Evolutionary conservation across 2,113 vertebrate genomes (phyloP).

Genomic region (Cercopithecus mona): DNA sequence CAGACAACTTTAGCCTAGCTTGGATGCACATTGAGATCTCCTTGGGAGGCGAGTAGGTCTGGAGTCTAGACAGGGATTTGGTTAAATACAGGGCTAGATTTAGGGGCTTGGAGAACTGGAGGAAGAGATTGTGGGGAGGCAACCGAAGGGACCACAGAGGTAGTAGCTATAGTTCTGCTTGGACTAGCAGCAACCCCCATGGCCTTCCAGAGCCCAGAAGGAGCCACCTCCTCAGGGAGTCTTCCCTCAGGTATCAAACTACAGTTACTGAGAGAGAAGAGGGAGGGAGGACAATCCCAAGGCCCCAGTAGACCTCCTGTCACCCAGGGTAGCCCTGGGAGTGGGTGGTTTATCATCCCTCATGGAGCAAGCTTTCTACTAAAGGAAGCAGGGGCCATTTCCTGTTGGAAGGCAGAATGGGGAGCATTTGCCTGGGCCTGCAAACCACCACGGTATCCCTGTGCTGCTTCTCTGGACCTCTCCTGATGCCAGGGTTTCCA

Average conservation of each 20-base stretch:
- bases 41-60: neutral
- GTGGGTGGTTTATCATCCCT: neutral
- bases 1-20: neutral
- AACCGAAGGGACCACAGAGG: neutral
- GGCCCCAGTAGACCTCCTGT: neutral
- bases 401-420: neutral
- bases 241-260: neutral
- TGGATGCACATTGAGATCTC: neutral
- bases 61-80: neutral
- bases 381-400: neutral
- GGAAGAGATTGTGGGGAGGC: neutral
- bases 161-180: neutral
- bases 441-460: neutral
- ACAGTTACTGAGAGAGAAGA: neutral
- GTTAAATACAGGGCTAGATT: neutral
- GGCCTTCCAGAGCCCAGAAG: neutral
- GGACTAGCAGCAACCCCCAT: neutral
- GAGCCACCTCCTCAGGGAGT: neutral
- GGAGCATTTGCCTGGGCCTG: neutral
- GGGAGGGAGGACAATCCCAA: neutral
- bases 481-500: neutral
- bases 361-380: neutral
- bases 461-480: neutral
- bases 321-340: neutral
- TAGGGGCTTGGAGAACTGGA: neutral